Base-by-base conservation (phyloP, 2,888 invertebrate genomes). In the Eristalis pertinax region DNA sequence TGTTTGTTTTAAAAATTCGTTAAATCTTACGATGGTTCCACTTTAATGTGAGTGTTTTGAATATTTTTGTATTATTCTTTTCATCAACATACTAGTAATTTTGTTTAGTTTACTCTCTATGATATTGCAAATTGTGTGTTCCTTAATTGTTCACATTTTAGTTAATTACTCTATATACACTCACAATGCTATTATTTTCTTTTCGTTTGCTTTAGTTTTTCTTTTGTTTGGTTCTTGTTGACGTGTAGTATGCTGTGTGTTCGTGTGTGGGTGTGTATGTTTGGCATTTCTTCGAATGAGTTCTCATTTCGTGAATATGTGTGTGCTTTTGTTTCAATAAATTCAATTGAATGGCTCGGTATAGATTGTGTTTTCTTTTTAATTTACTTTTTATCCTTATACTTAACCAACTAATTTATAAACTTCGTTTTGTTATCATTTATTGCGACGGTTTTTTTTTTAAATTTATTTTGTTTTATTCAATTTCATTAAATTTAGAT, bases 331-430 rank as follows among this genome's bases (percentile, higher is more conserved):
- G 89, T 90, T 82, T 89, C 89, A 89, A 91, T 92, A 92, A 92
- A 92, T 92, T 92, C 91, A 92, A 92, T 92, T 92, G 91, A 92
- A 91, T 92, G 92, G 92, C 92, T 92, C 92, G 92, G 92, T 91
- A 92, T 92, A 91, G 89, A 88, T 89, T 89, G 84, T 89, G 90
- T 91, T 90, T 90, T 90, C 78, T 90, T 89, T 90, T 89, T 90
- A 89, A 89, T 79, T 83, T 89, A 89, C 4, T 79, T 81, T 89
- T 88, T 87, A 82, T 62, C 89, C 76, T 90, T 89, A 85, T 88
- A 85, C 77, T 89, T 89, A 81, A 87, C 83, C 84, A 87, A 80
- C 79, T 89, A 79, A 86, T 86, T 89, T 69, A 72, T 83, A 88
- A 86, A 79, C 58, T 82, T 82, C 78, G 76, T 84, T 81, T 78